phyloP scores from a whole-genome alignment of 2,888 invertebrate genomes.

The Drosophila pullipes region DNA sequence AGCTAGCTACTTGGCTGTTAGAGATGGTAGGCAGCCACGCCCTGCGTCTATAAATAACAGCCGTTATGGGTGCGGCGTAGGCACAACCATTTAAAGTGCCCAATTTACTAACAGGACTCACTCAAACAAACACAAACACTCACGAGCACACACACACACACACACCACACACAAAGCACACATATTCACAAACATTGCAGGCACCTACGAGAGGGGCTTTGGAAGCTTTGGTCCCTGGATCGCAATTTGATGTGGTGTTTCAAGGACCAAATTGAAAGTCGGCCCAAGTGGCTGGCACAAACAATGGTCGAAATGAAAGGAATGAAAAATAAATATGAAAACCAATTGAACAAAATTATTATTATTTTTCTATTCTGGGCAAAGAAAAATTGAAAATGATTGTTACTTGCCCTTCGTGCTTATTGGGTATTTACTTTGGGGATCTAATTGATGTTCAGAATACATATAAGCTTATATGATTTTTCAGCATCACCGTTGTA shows the following conservation, averaged over 20 bases:
- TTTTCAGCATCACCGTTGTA: neutral
- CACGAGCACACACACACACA: neutral
- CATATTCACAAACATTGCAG: neutral
- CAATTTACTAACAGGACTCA: constrained; percentile 42
- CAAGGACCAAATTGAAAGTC: constrained; percentile 59
- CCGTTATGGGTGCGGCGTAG: constrained; percentile 17
- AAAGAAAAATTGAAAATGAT: constrained; percentile 67
- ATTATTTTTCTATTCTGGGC: constrained; percentile 39
- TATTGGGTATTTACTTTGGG: constrained; percentile 22
- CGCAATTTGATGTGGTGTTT: constrained; percentile 60
- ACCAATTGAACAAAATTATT: constrained; percentile 67
- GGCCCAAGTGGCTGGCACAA: constrained; percentile 32
- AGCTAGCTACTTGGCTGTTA: constrained; percentile 33
- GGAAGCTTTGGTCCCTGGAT: constrained; percentile 42
- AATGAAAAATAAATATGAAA: constrained; percentile 48
- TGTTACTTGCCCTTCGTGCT: constrained; percentile 21
- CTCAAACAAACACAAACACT: constrained; percentile 3
- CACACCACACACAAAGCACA: neutral
- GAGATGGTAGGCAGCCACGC: constrained; percentile 37
- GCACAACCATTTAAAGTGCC: constrained; percentile 23
- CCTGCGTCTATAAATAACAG: constrained; percentile 37
- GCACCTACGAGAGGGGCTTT: constrained; percentile 18
- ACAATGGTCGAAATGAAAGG: constrained; percentile 3
- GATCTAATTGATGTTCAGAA: constrained; percentile 22
- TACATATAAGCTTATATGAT: neutral